phyloP scores from a whole-genome alignment of 2,888 invertebrate species.

The Steromphala cineraria region DNA sequence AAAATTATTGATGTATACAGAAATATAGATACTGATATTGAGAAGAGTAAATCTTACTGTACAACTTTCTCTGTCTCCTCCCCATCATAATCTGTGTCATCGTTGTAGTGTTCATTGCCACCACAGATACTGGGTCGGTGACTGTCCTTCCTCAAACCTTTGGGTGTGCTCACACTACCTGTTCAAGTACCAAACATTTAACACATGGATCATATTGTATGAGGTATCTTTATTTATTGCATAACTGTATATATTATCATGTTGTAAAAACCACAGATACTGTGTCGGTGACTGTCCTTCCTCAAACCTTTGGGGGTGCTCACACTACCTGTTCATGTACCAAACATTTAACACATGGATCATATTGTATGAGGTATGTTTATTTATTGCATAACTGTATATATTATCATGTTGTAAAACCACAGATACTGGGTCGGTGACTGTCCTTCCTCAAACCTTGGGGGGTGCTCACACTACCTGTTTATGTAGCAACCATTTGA shows the following conservation, averaged over 20 bases:
- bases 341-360: no score
- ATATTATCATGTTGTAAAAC: conserved; percentile 18
- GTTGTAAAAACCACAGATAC: conserved; percentile 43
- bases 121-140: conserved; percentile 56
- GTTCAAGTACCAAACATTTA: neutral
- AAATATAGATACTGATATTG: neutral
- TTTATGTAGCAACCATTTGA: neutral
- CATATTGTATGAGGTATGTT: no score
- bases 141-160: conserved; percentile 53
- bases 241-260: no score
- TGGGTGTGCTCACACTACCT: conserved; percentile 48
- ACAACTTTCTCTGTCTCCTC: conserved; percentile 67
- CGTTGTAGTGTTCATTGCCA: conserved; percentile 44
- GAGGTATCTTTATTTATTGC: no score
- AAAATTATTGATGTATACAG: no score
- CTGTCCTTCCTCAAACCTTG: conserved; percentile 52
- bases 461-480: neutral
- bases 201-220: no score
- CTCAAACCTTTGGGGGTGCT: conserved; percentile 31
- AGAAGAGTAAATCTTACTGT: conserved; percentile 47
- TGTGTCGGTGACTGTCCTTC: conserved; percentile 58
- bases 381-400: no score
- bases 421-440: conserved; percentile 55
- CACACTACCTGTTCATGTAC: neutral
- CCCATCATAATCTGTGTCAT: conserved; percentile 62